phyloP scores from a whole-genome alignment of 2,797 vertebrate genomes.

The Scarus forsteni region DNA sequence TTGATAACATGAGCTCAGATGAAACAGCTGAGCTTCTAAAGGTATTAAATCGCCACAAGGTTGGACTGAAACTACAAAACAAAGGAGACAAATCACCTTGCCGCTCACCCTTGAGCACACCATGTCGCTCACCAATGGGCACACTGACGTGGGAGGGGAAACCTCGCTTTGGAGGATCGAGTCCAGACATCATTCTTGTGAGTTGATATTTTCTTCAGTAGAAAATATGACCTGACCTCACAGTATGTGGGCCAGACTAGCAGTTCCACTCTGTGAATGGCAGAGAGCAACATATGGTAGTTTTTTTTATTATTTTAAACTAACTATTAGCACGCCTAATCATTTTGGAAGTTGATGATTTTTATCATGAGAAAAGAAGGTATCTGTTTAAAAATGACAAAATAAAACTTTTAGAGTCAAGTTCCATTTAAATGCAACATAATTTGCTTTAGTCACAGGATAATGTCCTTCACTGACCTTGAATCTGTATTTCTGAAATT shows the following conservation, averaged over 20 bases:
- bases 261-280: no score
- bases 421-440: no score
- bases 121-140: constrained; percentile 86
- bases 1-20: constrained; percentile 93
- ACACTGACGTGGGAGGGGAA: constrained; percentile 85
- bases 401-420: no score
- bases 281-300: no score
- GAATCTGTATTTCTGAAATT: neutral
- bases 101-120: constrained; percentile 85
- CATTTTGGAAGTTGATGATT: no score
- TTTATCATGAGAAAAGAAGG: no score
- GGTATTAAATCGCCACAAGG: constrained; percentile 91
- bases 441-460: no score
- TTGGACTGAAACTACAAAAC: constrained; percentile 95
- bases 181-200: constrained; percentile 92
- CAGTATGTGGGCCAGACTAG: no score
- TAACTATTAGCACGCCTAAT: no score
- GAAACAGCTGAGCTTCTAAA: constrained; percentile 91
- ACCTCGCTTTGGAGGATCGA: constrained; percentile 79
- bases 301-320: no score
- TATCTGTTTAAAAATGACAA: no score
- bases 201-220: constrained; percentile 52
- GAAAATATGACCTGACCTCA: neutral
- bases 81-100: constrained; percentile 90
- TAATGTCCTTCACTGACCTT: no score